A percentile compares a stretch with the other conserved stretches of the same genome.
phyloP scores from a whole-genome alignment of 2,888 invertebrate species.

The Morpho helenor region DNA sequence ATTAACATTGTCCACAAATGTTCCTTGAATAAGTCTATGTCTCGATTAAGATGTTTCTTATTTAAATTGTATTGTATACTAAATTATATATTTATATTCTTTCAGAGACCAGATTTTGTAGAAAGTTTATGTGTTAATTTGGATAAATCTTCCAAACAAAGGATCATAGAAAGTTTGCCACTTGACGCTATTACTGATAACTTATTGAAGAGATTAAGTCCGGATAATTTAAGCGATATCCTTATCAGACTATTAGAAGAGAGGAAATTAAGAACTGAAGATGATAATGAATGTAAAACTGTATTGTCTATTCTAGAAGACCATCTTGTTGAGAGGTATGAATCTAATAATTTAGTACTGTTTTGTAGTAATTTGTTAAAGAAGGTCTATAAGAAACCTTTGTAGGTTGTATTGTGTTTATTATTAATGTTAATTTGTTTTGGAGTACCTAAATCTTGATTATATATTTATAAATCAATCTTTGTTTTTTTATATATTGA shows the following conservation, averaged over 20 bases:
- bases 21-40: no score
- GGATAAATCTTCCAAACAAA: constrained; percentile 37
- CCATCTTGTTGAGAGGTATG: constrained; percentile 46
- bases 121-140: constrained; percentile 40
- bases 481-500: no score
- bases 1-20: no score
- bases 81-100: constrained; percentile 19
- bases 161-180: constrained; percentile 43
- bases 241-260: constrained; percentile 40
- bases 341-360: constrained; percentile 45
- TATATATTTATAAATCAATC: no score
- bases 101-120: constrained; percentile 57
- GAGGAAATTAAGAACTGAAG: constrained; percentile 5
- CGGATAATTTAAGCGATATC: constrained; percentile 31
- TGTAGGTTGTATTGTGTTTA: constrained; percentile 18
- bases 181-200: constrained; percentile 31
- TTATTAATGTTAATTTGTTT: neutral
- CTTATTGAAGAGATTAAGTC: constrained; percentile 39
- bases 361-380: constrained; percentile 54
- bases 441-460: no score
- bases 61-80: no score
- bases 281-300: constrained; percentile 29
- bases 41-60: no score
- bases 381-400: constrained; percentile 41
- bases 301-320: constrained; percentile 41